Base-by-base conservation (phyloP, 2,888 invertebrate genomes). In the Sphinx pinastri region DNA sequence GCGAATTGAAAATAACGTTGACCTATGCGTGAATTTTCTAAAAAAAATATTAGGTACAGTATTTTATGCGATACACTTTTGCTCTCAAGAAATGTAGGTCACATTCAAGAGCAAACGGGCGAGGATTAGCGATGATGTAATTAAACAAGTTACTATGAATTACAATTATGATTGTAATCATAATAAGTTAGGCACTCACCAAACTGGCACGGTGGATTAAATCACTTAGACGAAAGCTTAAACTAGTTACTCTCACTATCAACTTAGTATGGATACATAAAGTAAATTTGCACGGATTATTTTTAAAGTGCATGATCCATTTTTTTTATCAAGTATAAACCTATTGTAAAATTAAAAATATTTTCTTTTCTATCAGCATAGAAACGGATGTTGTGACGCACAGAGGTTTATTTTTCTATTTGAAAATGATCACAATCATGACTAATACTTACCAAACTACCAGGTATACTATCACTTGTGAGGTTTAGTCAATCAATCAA, bases 1-100 rank as follows among this genome's bases (percentile, higher is more conserved):
- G 68, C 68, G 72, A 72, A 72, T 74, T 73, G 70, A 72, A 74
- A 74, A 72, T 70, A 68, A 67, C 69, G 70, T 71, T 72, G 67
- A 68, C 19, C 47, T 63, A 49, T 63, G 25, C 19, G 16, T 49
- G 49, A 16, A 49, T 47, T 55, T 63, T 12, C 13, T 49, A 47
- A 19, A 63, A 63, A 45, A 60, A 60, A 45, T 45, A 45, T 60
- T 1, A n/a, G 16, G 60, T 60, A 45, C 16, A n/a, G 6, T 54
- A 54, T 54, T 14, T 47, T 60, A 60, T 16, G 16, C 45, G 45
- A 60, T 5, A 49, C 19, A 63, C 45, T 63, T 47, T 63, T 63
- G 19, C 16, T 60, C 11, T 49, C n/a, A 7, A 49, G 19, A 63
- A 19, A 63, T 63, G 63, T 63, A 49, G 63, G 63, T 63, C 49